These are phyloP conservation scores for Enoplosus armatus DNA, from an alignment of 2,797 vertebrate species.

Conservation along the genomic window DNA sequence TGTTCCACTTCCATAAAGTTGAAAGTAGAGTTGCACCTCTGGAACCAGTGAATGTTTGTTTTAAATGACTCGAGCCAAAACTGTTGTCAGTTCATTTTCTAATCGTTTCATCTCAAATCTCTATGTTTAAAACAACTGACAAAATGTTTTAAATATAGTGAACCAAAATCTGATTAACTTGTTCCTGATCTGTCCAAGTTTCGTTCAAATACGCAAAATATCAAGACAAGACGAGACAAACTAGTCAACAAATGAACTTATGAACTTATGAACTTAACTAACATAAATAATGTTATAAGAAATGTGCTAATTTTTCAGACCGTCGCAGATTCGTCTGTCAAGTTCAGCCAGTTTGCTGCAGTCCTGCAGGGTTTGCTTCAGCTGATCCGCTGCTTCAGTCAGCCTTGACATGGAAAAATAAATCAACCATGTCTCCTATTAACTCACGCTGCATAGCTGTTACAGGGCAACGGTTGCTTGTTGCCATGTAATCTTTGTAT, in stretches of 20 bases:
- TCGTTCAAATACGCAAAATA: background rate
- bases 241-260: too few relatives aligned
- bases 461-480: constrained; percentile 1
- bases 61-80: too few relatives aligned
- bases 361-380: constrained; percentile 4
- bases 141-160: background rate
- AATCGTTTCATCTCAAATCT: background rate
- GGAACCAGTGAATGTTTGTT: background rate
- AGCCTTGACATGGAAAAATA: constrained; percentile 24
- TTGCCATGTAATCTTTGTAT: background rate
- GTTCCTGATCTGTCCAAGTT: background rate
- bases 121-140: too few relatives aligned
- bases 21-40: background rate
- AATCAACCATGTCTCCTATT: constrained; percentile 24
- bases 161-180: background rate
- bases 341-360: background rate
- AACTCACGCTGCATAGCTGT: constrained; percentile 1
- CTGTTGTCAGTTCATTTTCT: too few relatives aligned
- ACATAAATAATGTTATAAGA: background rate
- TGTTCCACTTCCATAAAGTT: background rate
- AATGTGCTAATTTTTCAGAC: background rate
- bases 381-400: constrained; percentile 19
- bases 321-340: background rate
- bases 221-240: background rate
- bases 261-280: too few relatives aligned